Evolutionary conservation across 2,888 invertebrate genomes (phyloP).

Genomic region (Agrochola circellaris): DNA sequence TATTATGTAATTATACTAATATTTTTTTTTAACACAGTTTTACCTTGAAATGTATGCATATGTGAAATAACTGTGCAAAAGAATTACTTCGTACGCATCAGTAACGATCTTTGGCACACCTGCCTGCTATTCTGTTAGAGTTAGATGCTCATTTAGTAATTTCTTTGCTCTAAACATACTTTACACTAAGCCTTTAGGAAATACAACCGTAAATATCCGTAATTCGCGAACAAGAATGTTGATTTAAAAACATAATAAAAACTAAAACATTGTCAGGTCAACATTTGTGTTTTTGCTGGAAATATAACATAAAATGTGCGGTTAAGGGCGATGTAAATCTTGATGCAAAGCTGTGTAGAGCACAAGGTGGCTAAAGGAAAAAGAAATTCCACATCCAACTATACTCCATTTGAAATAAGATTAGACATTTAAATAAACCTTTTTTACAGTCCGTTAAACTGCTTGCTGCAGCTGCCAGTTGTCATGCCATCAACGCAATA

Average conservation of each 20-base stretch:
- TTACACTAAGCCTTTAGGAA: neutral
- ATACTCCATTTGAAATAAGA: too few species aligned
- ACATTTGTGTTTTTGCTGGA: slow-evolving; percentile 1
- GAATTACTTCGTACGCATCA: slow-evolving; percentile 42
- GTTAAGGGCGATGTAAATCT: neutral
- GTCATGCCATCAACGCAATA: too few species aligned
- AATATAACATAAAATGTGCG: slow-evolving; percentile 9
- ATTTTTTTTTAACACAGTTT: slow-evolving; percentile 36
- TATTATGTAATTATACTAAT: slow-evolving; percentile 57
- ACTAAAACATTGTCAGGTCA: too few species aligned
- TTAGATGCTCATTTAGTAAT: slow-evolving; percentile 42
- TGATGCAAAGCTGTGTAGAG: neutral
- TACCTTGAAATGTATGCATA: slow-evolving; percentile 16
- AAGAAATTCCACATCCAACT: too few species aligned
- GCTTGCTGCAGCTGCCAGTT: too few species aligned
- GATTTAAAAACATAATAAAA: neutral
- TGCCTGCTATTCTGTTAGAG: slow-evolving; percentile 30
- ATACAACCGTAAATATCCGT: slow-evolving; percentile 4
- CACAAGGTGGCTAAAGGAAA: neutral
- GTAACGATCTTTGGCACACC: slow-evolving; percentile 40
- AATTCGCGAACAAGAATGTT: slow-evolving; percentile 26
- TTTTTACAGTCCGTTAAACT: too few species aligned
- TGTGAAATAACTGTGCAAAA: slow-evolving; percentile 42
- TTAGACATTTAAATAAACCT: too few species aligned
- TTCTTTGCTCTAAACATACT: slow-evolving; percentile 6